Percentiles rank a stretch among this genome's conserved stretches.
phyloP scores from a whole-genome alignment of 1,140 invertebrate genomes.

The Drosophila varians region DNA sequence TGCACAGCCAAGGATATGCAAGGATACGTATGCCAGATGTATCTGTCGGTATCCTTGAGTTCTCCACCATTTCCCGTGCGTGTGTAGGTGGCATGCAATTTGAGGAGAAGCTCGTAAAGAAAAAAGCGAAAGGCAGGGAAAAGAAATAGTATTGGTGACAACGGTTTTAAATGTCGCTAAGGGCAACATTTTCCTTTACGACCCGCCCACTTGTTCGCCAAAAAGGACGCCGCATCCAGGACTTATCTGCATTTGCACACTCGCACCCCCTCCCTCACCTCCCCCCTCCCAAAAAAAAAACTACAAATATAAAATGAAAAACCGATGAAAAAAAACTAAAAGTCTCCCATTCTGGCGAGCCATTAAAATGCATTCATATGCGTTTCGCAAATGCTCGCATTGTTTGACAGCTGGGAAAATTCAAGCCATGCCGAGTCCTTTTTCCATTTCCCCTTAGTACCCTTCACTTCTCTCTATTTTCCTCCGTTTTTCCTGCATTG shows the following conservation, averaged over 20 bases:
- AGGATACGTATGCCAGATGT: neutral
- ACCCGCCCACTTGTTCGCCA: neutral
- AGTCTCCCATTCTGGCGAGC: conserved; percentile 15
- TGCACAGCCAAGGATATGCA: neutral
- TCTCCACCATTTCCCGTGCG: neutral
- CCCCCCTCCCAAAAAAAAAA: neutral
- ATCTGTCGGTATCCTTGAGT: neutral
- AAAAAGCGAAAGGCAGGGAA: conserved; percentile 8
- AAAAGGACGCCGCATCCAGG: neutral
- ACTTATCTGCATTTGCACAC: conserved; percentile 38
- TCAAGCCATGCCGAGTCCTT: neutral
- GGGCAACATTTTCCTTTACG: conserved; percentile 42
- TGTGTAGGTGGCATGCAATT: conserved; percentile 62
- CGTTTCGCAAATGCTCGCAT: conserved; percentile 34
- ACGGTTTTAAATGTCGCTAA: conserved; percentile 38
- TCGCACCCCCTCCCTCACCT: too few relatives aligned
- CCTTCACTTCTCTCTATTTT: neutral
- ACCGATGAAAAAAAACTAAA: conserved; percentile 26
- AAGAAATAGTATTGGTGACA: conserved; percentile 20
- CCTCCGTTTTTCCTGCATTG: neutral
- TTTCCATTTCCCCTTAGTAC: neutral
- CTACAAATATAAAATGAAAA: neutral
- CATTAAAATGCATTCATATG: conserved; percentile 67
- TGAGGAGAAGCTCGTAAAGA: conserved; percentile 40
- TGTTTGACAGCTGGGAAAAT: conserved; percentile 45